Conservation (phyloP, 2,113 vertebrate genomes). For the Paratilapia polleni region DNA sequence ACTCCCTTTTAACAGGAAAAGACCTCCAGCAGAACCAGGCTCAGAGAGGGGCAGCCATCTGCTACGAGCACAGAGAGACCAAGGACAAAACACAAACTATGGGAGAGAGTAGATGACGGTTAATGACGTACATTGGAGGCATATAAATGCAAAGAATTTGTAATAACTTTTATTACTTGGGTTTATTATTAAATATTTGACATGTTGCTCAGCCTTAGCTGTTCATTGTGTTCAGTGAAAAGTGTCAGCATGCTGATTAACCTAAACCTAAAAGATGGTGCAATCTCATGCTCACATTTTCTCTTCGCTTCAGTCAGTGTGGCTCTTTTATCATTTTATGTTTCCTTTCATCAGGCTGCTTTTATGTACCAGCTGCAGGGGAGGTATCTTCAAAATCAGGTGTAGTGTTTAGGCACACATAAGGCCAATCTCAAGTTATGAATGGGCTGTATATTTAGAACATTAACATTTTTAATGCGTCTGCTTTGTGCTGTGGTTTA, state of each 20-base stretch:
- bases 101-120: too few relatives aligned
- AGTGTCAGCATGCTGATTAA: background rate
- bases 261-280: accelerated
- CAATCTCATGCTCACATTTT: background rate
- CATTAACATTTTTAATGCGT: background rate
- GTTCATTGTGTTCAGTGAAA: background rate
- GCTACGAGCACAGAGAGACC: too few relatives aligned
- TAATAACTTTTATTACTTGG: background rate
- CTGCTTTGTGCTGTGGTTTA: conserved; percentile 33
- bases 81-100: too few relatives aligned
- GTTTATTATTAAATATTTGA: background rate
- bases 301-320: background rate
- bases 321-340: background rate
- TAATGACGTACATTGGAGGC: too few relatives aligned
- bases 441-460: background rate
- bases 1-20: too few relatives aligned
- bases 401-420: background rate
- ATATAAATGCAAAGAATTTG: too few relatives aligned
- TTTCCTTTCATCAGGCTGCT: conserved; percentile 78
- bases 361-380: conserved; percentile 91
- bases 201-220: background rate
- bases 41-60: too few relatives aligned
- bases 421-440: background rate
- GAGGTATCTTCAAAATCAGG: conserved; percentile 92
- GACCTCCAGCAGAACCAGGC: too few relatives aligned